These are phyloP conservation scores for Datnioides undecimradiatus DNA, from an alignment of 2,113 vertebrate genomes.

Conservation along the genomic window DNA sequence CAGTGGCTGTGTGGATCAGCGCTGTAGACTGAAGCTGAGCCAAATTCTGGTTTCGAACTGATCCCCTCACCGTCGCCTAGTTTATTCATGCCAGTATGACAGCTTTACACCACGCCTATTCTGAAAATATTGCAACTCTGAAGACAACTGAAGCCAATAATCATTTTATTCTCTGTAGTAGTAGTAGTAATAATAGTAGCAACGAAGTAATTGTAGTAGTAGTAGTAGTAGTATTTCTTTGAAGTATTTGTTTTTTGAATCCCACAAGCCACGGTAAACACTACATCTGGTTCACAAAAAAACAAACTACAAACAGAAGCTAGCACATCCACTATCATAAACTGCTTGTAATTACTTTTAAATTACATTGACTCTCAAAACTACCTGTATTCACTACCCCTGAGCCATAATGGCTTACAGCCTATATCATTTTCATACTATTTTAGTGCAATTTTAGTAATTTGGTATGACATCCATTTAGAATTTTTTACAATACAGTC, in stretches of 20 bases:
- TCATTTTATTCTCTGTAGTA: neutral
- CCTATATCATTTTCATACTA: neutral
- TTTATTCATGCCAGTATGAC: neutral
- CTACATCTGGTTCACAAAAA: too few species aligned
- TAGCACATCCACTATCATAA: too few species aligned
- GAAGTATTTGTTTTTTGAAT: too few species aligned
- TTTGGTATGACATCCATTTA: neutral
- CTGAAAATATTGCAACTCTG: neutral
- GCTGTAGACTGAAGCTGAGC: neutral
- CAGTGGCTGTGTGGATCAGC: neutral
- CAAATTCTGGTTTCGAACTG: neutral
- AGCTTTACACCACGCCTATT: neutral
- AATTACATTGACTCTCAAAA: too few species aligned
- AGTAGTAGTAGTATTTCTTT: neutral
- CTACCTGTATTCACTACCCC: too few species aligned
- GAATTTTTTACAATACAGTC: neutral
- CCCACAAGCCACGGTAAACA: too few species aligned
- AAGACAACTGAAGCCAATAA: too few species aligned
- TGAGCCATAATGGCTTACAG: neutral
- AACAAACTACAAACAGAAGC: too few species aligned
- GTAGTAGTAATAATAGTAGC: neutral
- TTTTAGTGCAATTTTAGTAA: neutral
- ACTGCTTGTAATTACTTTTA: too few species aligned
- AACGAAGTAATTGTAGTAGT: neutral
- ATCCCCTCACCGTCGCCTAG: neutral